Base-by-base conservation (phyloP, 2,888 invertebrate genomes). In the Petrolisthes cinctipes region DNA sequence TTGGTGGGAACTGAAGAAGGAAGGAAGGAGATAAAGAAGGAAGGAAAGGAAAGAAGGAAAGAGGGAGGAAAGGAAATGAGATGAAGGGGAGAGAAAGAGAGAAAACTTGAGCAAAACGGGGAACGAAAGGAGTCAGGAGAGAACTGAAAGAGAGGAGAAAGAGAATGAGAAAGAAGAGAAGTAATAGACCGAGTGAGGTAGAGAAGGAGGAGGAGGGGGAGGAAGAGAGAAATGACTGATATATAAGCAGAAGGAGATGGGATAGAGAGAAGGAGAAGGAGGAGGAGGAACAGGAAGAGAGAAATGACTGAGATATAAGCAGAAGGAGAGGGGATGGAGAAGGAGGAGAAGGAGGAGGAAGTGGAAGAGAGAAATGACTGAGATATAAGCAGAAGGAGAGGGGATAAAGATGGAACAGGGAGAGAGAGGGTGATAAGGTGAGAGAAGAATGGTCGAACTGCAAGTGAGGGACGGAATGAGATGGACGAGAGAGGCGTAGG, bases 141-240 rank as follows among this genome's bases (percentile, higher is more conserved):
- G 61, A 61, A 20, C 56, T 7, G 14, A 14, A 57, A 23, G 9
- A n/a, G 4, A 4, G 11, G 75, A 5, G 37, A 37, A 37, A 75
- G 66, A 66, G 66, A 66, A 17, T 14, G 66, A 66, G 66, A 66
- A 17, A 76, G 76, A 76, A 51, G 37, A 51, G 37, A 51, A 76
- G 76, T 37, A 51, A 76, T 23, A 76, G 76, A 76, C 37, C 54
- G 80, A 61, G 80, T 56, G 80, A 80, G 61, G 23, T n/a, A 80
- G 80, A 80, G 56, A 80, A 57, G 7, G 56, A 20, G 56, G n/a
- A 20, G 5, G 61, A 20, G 56, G 20, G 7, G 23, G 80, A 17
- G 57, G 5, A 5, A 11, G 57, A 23, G 11, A 20, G 11, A 76
- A 51, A 11, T 5, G 17, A 51, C 5, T 9, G n/a, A 51, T 1